Evolutionary conservation across 2,113 vertebrate genomes (phyloP).

Genomic region (Acanthisitta chloris): DNA sequence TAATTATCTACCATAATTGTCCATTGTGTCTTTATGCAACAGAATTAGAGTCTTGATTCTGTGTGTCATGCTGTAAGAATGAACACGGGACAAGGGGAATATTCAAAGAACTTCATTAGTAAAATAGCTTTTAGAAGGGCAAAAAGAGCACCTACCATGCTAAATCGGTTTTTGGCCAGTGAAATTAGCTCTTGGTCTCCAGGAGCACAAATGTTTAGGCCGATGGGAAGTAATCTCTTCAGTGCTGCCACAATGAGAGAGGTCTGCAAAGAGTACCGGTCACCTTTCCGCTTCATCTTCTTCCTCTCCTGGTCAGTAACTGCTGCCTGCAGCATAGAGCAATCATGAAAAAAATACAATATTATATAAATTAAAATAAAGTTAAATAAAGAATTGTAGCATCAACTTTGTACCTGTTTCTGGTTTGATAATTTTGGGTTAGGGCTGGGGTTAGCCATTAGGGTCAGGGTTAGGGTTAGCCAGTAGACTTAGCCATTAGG

Average conservation of each 20-base stretch:
- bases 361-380: too few species aligned
- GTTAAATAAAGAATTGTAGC: not conserved
- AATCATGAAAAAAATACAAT: not conserved
- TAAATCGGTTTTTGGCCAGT: slow-evolving; percentile 89
- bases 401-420: not conserved
- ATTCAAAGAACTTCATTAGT: not conserved
- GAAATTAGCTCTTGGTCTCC: slow-evolving; percentile 95
- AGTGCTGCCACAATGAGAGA: slow-evolving; percentile 93
- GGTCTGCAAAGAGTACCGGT: slow-evolving; percentile 91
- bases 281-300: slow-evolving; percentile 92
- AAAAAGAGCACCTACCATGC: slow-evolving; percentile 74
- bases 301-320: slow-evolving; percentile 95
- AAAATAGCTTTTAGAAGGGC: not conserved
- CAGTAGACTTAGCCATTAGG: too few species aligned
- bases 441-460: too few species aligned
- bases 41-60: not conserved
- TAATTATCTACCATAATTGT: not conserved
- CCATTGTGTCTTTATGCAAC: not conserved
- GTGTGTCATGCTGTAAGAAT: not conserved
- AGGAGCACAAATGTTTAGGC: slow-evolving; percentile 92
- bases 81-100: not conserved
- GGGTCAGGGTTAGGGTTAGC: too few species aligned
- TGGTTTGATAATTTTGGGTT: not conserved
- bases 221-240: slow-evolving; percentile 90
- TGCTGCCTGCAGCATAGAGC: slow-evolving; percentile 75